A percentile compares a stretch with the other conserved stretches of the same genome.
Conservation (phyloP, 2,888 invertebrate genomes). For the Yponomeuta cagnagella region DNA sequence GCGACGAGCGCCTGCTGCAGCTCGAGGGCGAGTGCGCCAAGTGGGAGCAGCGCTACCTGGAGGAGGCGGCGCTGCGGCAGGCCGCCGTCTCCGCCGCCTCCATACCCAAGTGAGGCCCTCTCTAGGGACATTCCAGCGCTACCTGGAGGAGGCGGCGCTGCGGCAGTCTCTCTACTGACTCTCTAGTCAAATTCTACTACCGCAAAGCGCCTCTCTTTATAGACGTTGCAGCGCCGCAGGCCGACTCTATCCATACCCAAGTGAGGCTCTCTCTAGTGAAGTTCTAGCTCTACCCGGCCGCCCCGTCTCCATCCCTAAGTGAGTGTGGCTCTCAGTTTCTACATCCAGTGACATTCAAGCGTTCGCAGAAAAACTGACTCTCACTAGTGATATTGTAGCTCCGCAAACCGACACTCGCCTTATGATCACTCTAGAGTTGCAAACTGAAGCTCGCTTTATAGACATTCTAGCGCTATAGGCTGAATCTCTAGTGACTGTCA, state of each 20-base stretch:
- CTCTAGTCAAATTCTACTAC: too few species aligned
- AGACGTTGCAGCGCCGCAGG: too few species aligned
- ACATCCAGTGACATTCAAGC: conserved; percentile 53
- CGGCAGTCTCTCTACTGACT: too few species aligned
- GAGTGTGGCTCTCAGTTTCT: conserved; percentile 57
- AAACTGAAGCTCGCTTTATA: too few species aligned
- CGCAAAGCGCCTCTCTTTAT: too few species aligned
- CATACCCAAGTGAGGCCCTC: conserved; percentile 76
- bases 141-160: too few species aligned
- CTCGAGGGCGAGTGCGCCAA: conserved; percentile 88
- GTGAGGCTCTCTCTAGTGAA: conserved; percentile 82
- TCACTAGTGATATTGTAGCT: conserved; percentile 49
- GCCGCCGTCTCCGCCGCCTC: conserved; percentile 89
- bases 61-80: conserved; percentile 86
- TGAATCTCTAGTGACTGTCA: too few species aligned
- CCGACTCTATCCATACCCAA: conserved; percentile 54
- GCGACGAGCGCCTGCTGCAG: conserved; percentile 67
- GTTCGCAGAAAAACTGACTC: conserved; percentile 30
- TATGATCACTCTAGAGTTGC: too few species aligned
- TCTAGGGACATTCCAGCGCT: conserved; percentile 18
- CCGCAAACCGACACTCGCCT: too few species aligned
- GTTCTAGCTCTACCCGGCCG: conserved; percentile 83
- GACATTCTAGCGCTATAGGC: too few species aligned
- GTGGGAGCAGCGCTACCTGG: conserved; percentile 90
- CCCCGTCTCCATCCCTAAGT: conserved; percentile 84